These are phyloP conservation scores for Rattus rattus DNA, from an alignment of 2,113 vertebrate species.

Conservation along the genomic window DNA sequence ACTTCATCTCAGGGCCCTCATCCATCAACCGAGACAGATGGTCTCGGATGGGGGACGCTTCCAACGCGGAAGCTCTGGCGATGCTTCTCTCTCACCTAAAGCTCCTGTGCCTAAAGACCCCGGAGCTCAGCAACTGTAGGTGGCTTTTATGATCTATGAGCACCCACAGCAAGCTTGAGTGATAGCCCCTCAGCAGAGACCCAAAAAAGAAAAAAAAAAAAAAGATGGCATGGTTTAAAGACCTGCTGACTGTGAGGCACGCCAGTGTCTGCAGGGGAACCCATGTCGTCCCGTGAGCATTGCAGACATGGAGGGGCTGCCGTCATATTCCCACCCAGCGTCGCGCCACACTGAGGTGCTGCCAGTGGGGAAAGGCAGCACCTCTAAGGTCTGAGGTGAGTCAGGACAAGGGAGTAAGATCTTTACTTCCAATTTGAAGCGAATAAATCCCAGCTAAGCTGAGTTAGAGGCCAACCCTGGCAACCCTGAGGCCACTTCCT, in stretches of 20 bases:
- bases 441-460: background rate
- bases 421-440: background rate
- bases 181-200: background rate
- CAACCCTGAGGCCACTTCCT: constrained; percentile 27
- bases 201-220: too few species aligned
- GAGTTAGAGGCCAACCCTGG: background rate
- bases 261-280: background rate
- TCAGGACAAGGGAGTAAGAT: background rate
- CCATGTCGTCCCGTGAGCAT: background rate
- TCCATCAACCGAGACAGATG: background rate
- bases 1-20: background rate
- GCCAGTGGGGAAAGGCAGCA: background rate
- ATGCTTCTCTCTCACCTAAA: background rate
- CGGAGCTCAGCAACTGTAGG: background rate
- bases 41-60: background rate
- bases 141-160: background rate
- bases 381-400: background rate
- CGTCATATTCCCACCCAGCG: background rate
- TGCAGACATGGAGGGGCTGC: background rate
- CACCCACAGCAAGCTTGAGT: background rate
- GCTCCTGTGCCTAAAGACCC: background rate
- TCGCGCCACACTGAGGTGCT: background rate
- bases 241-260: background rate
- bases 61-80: background rate
- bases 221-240: background rate